Base-by-base conservation (phyloP, 2,113 vertebrate genomes). In the Ameiurus melas region DNA sequence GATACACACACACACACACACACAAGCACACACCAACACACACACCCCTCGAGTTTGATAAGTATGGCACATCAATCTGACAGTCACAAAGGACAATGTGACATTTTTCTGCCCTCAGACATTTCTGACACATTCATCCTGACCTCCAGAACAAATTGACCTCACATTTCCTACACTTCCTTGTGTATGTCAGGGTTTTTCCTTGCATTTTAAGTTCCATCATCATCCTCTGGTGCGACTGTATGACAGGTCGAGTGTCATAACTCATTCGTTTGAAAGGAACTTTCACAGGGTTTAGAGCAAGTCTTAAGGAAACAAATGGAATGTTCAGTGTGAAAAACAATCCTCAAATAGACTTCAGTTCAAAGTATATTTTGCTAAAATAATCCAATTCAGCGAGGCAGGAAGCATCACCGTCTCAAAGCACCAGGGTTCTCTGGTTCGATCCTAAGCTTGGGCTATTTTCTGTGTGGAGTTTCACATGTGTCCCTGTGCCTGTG, bases 41-140 rank as follows among this genome's bases (percentile, higher is more conserved):
- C 0, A 66, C 83, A 90, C 90, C 84, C 33, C 66, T 60, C 60
- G 25, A 83, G 88, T 85, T 89, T 73, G 79, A 89, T 91, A 88
- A 90, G 89, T 92, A 91, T 87, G 90, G 87, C 90, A 92, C 91
- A 93, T 93, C 90, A 86, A 90, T 93, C 89, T 90, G 90, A 93
- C 93, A 93, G 91, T 89, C 87, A 87, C 87, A 93, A 90, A 94
- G 87, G 92, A 95, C 89, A 93, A 36, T 70, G 80, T 93, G 93
- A 94, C 94, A 95, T 94, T 93, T 94, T 91, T 90, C 81, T 84
- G 83, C 88, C 91, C 79, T 22, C 62, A 91, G 83, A 91, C 86
- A 66, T 75, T 5, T 80, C 47, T 60, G 83, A 87, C 60, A 86
- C 68, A 85, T 85, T 60, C 64, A 33, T 36, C 6, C 36, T 55